Base-by-base conservation (phyloP, 2,797 vertebrate species). In the Bovichtus diacanthus region DNA sequence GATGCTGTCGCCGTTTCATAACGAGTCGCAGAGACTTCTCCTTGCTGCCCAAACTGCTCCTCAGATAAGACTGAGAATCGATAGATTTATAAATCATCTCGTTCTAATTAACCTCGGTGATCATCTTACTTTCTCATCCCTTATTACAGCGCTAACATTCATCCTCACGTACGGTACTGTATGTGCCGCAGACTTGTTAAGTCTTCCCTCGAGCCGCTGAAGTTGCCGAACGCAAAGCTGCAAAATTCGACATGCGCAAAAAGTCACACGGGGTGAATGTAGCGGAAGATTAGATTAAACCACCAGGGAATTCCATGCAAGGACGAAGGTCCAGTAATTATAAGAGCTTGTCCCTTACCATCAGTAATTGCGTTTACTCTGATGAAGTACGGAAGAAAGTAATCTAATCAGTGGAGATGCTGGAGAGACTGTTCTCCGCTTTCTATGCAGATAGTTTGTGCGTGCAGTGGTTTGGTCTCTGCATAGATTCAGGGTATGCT, bases 311-410 rank as follows among this genome's bases (percentile, higher is more conserved):
- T 87, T 87, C 83, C 80, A 70, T 50, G 18, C 66, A 56, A 73
- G 81, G 80, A 85, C 49, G n/a, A 83, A 63, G 55, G 75, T 87
- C 75, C 64, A 83, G 79, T 85, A 82, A 84, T 86, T 92, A 87
- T 75, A 60, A 79, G 69, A 85, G 81, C 81, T 70, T 62, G 87
- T 85, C 82, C 63, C 75, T 76, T 69, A 88, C 69, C 67, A 69
- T 76, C 80, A 53, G 82, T 94, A 92, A 93, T 85, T 87, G 82
- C 83, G 88, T 94, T 94, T 86, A 70, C 69, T 44, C 39, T 85
- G 90, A 88, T 88, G 87, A 87, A 92, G 88, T 84, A 87, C 56
- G 58, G 86, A 92, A 87, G 80, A 86, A 81, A 85, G 87, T 87
- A 91, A 92, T 92, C 80, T 58, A 86, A 90, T 94, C 86, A 88